These are phyloP conservation scores for Leptopilina drosophilae DNA, from an alignment of 2,888 invertebrate genomes.

Conservation along the genomic window DNA sequence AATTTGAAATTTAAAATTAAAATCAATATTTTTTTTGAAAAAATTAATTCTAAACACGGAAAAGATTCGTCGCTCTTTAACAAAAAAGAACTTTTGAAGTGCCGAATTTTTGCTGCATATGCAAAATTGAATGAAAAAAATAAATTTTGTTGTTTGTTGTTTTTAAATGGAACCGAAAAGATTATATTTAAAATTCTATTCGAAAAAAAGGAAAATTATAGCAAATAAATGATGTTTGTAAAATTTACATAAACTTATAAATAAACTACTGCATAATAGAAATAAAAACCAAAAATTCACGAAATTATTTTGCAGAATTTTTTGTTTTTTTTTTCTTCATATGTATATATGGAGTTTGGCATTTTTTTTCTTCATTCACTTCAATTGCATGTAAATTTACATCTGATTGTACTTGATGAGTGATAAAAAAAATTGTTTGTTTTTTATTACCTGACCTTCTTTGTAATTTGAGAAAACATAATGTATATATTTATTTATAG, in stretches of 20 bases:
- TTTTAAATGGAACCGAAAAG: not conserved
- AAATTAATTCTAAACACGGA: too few relatives aligned
- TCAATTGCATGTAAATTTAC: not conserved
- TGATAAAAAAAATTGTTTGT: not conserved
- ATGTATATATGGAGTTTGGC: not conserved
- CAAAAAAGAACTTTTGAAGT: too few relatives aligned
- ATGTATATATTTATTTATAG: not conserved
- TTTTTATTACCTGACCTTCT: conserved; percentile 11
- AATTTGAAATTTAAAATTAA: too few relatives aligned
- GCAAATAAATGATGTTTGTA: not conserved
- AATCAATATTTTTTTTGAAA: too few relatives aligned
- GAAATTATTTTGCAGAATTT: not conserved
- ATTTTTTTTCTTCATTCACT: not conserved
- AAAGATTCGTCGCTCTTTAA: too few relatives aligned
- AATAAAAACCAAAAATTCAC: not conserved
- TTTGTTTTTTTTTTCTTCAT: not conserved
- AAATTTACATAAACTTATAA: not conserved
- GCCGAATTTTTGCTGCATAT: too few relatives aligned
- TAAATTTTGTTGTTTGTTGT: too few relatives aligned
- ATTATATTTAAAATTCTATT: too few relatives aligned
- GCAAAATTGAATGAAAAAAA: too few relatives aligned
- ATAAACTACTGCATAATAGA: not conserved
- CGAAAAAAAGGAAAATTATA: not conserved
- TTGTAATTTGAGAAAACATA: not conserved
- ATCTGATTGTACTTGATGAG: conserved; percentile 16